Evolutionary conservation across 2,888 invertebrate species (phyloP).

Genomic region (Drosophila tripunctata): DNA sequence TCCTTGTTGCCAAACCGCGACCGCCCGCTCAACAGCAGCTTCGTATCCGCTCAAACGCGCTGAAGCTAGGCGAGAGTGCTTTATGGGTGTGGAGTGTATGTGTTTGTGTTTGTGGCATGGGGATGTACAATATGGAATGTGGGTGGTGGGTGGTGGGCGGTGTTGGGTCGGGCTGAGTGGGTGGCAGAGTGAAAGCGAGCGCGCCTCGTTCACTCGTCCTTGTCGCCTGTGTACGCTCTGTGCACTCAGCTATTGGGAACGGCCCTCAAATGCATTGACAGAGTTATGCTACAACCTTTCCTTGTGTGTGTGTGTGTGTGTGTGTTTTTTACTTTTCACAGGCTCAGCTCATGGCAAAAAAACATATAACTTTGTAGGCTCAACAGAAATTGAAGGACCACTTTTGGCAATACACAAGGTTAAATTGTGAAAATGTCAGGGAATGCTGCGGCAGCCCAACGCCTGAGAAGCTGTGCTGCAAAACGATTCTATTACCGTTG

Average conservation of each 20-base stretch:
- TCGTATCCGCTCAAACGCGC: constrained; percentile 43
- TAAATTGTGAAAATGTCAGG: constrained; percentile 69
- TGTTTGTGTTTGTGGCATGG: no score
- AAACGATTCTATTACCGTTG: constrained; percentile 22
- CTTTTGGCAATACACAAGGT: constrained; percentile 75
- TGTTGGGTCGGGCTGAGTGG: neutral
- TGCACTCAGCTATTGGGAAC: constrained; percentile 49
- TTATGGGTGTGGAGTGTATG: neutral
- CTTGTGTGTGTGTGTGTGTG: constrained; percentile 9
- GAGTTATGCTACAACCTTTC: constrained; percentile 65
- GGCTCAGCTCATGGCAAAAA: constrained; percentile 53
- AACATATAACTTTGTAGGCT: constrained; percentile 70
- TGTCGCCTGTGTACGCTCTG: constrained; percentile 54
- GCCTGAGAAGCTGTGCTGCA: constrained; percentile 39
- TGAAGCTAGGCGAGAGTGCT: constrained; percentile 7
- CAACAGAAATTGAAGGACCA: constrained; percentile 71
- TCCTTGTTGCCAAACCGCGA: constrained; percentile 75
- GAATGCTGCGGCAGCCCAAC: constrained; percentile 34
- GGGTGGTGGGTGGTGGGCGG: constrained; percentile 1
- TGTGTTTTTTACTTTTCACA: constrained; percentile 24
- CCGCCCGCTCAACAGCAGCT: constrained; percentile 38
- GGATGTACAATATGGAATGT: neutral
- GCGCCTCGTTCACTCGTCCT: constrained; percentile 48
- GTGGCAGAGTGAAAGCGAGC: constrained; percentile 21
- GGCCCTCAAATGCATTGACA: constrained; percentile 79